Percentiles rank a stretch among this genome's conserved stretches.
phyloP scores from a whole-genome alignment of 2,888 invertebrate genomes.

The Hoplodrina blanda region DNA sequence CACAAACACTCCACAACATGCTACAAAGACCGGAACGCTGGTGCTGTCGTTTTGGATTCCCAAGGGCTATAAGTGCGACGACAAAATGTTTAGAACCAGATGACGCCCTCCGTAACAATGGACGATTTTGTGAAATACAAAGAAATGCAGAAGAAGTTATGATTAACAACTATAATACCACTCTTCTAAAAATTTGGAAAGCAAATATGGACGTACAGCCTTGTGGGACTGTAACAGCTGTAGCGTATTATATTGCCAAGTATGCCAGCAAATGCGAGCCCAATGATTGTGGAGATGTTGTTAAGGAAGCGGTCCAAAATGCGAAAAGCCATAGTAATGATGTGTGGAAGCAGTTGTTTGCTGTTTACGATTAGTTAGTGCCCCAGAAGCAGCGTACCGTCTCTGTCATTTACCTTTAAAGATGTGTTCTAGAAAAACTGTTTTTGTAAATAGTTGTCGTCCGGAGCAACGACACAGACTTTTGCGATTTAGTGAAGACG shows the following conservation, averaged over 20 bases:
- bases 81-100: slow-evolving; percentile 61
- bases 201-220: slow-evolving; percentile 74
- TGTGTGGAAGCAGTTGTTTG: slow-evolving; percentile 60
- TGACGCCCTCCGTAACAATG: slow-evolving; percentile 65
- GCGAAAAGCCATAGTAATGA: slow-evolving; percentile 54
- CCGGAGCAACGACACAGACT: slow-evolving; percentile 66
- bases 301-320: slow-evolving; percentile 55
- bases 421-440: slow-evolving; percentile 59
- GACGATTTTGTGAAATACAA: slow-evolving; percentile 67
- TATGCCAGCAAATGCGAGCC: slow-evolving; percentile 67
- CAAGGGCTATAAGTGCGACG: slow-evolving; percentile 50
- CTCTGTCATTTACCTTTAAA: slow-evolving; percentile 66
- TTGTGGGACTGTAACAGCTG: slow-evolving; percentile 68
- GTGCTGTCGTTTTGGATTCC: slow-evolving; percentile 62
- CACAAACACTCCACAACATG: slow-evolving; percentile 62
- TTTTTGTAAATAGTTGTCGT: slow-evolving; percentile 67
- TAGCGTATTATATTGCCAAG: slow-evolving; percentile 70
- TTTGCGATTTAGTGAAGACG: slow-evolving; percentile 62
- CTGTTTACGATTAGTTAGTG: slow-evolving; percentile 64
- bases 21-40: slow-evolving; percentile 49
- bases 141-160: slow-evolving; percentile 58
- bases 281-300: slow-evolving; percentile 61
- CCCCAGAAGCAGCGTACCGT: slow-evolving; percentile 67
- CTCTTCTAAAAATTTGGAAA: slow-evolving; percentile 62
- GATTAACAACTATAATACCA: slow-evolving; percentile 70